These are phyloP conservation scores for Athene noctua DNA, from an alignment of 2,113 vertebrate species.

Conservation along the genomic window DNA sequence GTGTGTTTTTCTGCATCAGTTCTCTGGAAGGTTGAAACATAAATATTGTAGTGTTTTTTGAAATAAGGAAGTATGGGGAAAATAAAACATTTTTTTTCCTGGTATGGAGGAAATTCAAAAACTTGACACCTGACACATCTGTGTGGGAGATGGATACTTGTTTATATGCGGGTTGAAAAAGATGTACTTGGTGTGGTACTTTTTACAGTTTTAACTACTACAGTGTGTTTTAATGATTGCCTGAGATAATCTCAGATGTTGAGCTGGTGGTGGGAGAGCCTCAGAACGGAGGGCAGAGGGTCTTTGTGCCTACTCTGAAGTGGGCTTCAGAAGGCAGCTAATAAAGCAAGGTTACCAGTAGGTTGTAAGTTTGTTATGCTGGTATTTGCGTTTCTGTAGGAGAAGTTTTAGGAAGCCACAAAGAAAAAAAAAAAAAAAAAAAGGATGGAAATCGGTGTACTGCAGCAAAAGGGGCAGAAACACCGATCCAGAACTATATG, in stretches of 20 bases:
- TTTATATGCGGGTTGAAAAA: neutral
- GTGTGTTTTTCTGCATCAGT: neutral
- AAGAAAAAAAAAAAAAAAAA: neutral
- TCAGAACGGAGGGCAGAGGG: neutral
- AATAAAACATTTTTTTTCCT: neutral
- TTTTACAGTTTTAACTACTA: neutral
- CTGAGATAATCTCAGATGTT: neutral
- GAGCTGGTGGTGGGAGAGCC: neutral
- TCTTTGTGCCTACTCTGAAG: neutral
- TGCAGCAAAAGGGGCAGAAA: neutral
- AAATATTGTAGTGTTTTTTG: neutral
- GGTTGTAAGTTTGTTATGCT: neutral
- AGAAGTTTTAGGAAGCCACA: neutral
- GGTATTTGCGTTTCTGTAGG: neutral
- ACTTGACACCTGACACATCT: rapidly evolving
- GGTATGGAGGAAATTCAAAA: neutral
- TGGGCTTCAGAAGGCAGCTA: neutral
- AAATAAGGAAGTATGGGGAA: neutral
- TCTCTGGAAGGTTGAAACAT: neutral
- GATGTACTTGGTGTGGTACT: neutral
- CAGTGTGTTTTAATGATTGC: neutral
- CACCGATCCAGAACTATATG: rapidly evolving
- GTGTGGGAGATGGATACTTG: neutral
- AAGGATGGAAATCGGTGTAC: neutral
- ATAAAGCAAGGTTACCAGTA: neutral